Percentiles rank a stretch among this genome's conserved stretches.
These are phyloP conservation scores for Tachystola acroxantha DNA, from an alignment of 2,888 invertebrate species.

Conservation along the genomic window DNA sequence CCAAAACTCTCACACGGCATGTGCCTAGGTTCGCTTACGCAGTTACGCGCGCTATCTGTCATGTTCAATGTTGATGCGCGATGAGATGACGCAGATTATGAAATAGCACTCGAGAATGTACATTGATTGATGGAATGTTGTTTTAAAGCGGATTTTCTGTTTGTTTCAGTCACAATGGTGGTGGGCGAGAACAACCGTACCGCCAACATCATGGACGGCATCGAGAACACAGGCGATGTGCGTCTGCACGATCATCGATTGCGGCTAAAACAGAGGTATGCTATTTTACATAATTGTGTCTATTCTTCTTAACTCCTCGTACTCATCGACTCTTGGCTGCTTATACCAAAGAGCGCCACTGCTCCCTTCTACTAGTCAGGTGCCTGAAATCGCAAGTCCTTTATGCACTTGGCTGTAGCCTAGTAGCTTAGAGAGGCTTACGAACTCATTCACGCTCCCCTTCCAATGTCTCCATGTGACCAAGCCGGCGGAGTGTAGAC, in stretches of 20 bases:
- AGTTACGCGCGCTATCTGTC: not conserved
- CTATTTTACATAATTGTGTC: not conserved
- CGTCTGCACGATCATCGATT: slow-evolving; percentile 93
- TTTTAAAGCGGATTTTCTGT: slow-evolving; percentile 16
- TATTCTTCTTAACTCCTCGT: no score
- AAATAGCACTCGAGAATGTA: not conserved
- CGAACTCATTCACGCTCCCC: no score
- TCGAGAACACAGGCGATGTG: slow-evolving; percentile 93
- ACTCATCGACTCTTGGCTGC: no score
- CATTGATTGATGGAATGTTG: not conserved
- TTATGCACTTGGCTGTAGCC: no score
- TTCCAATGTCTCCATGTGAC: no score
- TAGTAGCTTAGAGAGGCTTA: no score
- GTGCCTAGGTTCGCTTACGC: slow-evolving; percentile 14
- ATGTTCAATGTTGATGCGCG: not conserved
- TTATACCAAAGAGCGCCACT: no score
- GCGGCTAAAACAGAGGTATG: slow-evolving; percentile 91
- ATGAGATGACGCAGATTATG: not conserved
- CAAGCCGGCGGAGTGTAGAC: no score
- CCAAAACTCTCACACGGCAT: slow-evolving; percentile 27
- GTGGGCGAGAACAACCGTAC: slow-evolving; percentile 83
- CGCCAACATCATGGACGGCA: slow-evolving; percentile 94
- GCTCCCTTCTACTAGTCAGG: not conserved
- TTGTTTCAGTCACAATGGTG: slow-evolving; percentile 84
- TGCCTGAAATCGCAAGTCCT: not conserved